A percentile compares a stretch with the other conserved stretches of the same genome.
Evolutionary conservation across 2,113 vertebrate genomes (phyloP).

Genomic region (Formicarius rufipectus): DNA sequence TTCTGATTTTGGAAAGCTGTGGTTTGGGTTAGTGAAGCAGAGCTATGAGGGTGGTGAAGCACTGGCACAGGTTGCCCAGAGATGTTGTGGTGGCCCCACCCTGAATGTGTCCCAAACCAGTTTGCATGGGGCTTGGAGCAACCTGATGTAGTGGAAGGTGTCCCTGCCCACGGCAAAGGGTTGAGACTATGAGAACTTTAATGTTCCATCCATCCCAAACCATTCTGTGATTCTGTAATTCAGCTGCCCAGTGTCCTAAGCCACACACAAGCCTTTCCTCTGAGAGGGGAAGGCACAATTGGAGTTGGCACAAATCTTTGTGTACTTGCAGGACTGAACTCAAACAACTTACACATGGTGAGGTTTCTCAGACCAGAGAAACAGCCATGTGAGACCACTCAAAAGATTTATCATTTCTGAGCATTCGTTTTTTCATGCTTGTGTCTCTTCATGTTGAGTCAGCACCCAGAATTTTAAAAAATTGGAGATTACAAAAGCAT

Average conservation of each 20-base stretch:
- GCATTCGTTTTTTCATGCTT: background rate
- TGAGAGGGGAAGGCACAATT: fast-evolving
- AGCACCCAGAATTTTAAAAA: background rate
- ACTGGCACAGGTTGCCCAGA: background rate
- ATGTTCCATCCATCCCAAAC: background rate
- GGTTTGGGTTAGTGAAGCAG: background rate
- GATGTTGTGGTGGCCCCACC: background rate
- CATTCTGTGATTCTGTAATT: background rate
- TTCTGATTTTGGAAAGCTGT: background rate
- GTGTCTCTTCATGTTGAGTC: background rate
- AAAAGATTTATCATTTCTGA: background rate
- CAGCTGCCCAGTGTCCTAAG: background rate
- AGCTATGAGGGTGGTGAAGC: background rate
- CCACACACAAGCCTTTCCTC: fast-evolving
- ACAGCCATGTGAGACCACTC: background rate
- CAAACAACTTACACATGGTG: fast-evolving
- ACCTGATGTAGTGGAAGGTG: background rate
- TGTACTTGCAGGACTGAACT: background rate
- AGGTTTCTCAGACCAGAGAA: background rate
- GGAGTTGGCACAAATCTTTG: fast-evolving
- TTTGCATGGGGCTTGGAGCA: background rate
- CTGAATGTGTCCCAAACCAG: background rate
- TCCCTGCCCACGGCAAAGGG: background rate
- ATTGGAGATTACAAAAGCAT: background rate
- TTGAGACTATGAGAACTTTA: background rate